Conservation (phyloP, 2,113 vertebrate species). For the Bostrychus sinensis region DNA sequence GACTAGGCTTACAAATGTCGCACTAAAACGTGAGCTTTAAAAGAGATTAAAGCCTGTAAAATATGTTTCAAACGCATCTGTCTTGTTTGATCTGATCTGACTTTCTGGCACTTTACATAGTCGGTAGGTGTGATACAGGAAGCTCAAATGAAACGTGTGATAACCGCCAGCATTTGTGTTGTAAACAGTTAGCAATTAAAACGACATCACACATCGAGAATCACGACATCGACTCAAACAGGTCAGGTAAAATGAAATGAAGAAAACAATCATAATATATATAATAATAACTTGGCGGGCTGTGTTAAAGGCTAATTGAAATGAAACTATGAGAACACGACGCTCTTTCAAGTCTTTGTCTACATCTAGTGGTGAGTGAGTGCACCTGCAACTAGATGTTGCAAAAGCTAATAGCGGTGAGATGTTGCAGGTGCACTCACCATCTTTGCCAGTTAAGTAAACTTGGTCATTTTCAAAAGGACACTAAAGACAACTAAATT, state of each 20-base stretch:
- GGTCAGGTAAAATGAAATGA: too few species aligned
- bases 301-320: background rate
- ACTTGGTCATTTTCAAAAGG: too few species aligned
- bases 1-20: too few species aligned
- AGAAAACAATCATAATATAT: too few species aligned
- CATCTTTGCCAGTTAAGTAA: too few species aligned
- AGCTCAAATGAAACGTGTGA: slow-evolving; percentile 41
- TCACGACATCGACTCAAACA: background rate
- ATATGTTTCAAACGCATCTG: too few species aligned
- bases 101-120: background rate
- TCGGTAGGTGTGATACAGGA: slow-evolving; percentile 55
- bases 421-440: too few species aligned
- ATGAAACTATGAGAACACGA: background rate
- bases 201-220: background rate
- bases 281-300: too few species aligned
- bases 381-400: background rate
- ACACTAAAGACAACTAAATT: too few species aligned
- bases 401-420: background rate
- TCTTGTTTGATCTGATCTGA: background rate
- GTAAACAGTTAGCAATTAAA: background rate
- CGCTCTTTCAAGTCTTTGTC: slow-evolving; percentile 28
- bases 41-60: too few species aligned
- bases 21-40: too few species aligned
- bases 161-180: slow-evolving; percentile 12
- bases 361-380: slow-evolving; percentile 45